These are phyloP conservation scores for Chaetorhynchus papuensis DNA, from an alignment of 2,113 vertebrate genomes.

Conservation along the genomic window DNA sequence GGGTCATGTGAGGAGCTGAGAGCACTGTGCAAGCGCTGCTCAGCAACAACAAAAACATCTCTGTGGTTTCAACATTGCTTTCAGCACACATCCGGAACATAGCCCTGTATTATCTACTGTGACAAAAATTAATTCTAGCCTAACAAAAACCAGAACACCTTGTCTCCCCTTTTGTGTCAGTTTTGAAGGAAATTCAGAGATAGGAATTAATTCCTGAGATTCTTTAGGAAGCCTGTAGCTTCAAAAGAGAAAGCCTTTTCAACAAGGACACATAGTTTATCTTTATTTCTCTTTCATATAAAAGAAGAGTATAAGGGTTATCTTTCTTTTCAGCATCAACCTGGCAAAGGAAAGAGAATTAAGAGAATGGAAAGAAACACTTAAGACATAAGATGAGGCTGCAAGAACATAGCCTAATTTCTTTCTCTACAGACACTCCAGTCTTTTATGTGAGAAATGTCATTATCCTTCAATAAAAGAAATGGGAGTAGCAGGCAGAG, in stretches of 20 bases:
- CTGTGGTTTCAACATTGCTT: not conserved
- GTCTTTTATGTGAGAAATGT: not conserved
- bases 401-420: not conserved
- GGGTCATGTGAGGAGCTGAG: not conserved
- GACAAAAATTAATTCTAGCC: not conserved
- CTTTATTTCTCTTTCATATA: not conserved
- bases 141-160: accelerated
- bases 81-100: not conserved
- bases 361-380: not conserved
- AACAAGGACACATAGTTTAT: not conserved
- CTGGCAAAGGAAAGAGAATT: not conserved
- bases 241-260: not conserved
- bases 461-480: not conserved
- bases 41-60: not conserved
- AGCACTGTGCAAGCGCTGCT: accelerated
- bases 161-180: not conserved
- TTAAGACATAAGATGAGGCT: not conserved
- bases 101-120: not conserved
- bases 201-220: not conserved
- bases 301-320: not conserved
- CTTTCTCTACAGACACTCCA: not conserved
- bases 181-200: not conserved
- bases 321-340: not conserved
- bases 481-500: not conserved
- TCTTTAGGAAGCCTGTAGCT: not conserved